Evolutionary conservation across 2,113 vertebrate species (phyloP).

Genomic region (Pleuronectes platessa): DNA sequence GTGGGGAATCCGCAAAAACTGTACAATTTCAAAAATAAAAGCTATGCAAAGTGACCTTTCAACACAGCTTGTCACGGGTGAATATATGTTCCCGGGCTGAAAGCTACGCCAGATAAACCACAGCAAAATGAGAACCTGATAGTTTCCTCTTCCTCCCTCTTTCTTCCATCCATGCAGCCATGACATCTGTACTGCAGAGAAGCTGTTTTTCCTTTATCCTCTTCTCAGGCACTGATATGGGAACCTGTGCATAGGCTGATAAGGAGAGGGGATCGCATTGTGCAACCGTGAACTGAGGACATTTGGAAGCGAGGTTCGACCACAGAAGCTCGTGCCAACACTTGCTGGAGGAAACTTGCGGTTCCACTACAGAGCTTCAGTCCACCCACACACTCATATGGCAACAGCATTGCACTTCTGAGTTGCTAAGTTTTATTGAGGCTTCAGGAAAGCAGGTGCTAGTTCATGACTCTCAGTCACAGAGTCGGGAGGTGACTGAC

Average conservation of each 20-base stretch:
- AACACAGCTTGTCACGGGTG: slow-evolving; percentile 12
- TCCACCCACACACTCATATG: slow-evolving; percentile 25
- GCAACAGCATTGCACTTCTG: slow-evolving; percentile 16
- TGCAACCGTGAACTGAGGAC: slow-evolving; percentile 15
- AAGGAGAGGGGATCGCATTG: slow-evolving; percentile 21
- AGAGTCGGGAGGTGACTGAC: neutral
- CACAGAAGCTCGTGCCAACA: slow-evolving; percentile 25
- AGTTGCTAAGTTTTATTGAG: slow-evolving; percentile 11
- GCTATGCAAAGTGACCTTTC: slow-evolving; percentile 22
- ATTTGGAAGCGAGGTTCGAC: slow-evolving; percentile 20
- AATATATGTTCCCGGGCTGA: slow-evolving; percentile 7
- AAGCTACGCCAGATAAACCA: neutral
- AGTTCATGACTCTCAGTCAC: neutral
- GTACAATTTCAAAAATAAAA: slow-evolving; percentile 14
- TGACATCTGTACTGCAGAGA: slow-evolving; percentile 40
- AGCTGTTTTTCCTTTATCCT: slow-evolving; percentile 22
- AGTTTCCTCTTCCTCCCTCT: slow-evolving; percentile 6
- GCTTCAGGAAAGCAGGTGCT: neutral
- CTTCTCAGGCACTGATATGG: slow-evolving; percentile 48
- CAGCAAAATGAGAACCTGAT: slow-evolving; percentile 21
- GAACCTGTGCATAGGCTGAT: slow-evolving; percentile 49
- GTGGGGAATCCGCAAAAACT: neutral
- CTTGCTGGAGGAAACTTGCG: slow-evolving; percentile 35
- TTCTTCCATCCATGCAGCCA: slow-evolving; percentile 22
- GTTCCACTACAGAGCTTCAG: slow-evolving; percentile 27